Percentiles rank a stretch among this genome's conserved stretches.
Conservation (phyloP, 92 coral and sea anemone genomes). For the Paramuricea clavata region DNA sequence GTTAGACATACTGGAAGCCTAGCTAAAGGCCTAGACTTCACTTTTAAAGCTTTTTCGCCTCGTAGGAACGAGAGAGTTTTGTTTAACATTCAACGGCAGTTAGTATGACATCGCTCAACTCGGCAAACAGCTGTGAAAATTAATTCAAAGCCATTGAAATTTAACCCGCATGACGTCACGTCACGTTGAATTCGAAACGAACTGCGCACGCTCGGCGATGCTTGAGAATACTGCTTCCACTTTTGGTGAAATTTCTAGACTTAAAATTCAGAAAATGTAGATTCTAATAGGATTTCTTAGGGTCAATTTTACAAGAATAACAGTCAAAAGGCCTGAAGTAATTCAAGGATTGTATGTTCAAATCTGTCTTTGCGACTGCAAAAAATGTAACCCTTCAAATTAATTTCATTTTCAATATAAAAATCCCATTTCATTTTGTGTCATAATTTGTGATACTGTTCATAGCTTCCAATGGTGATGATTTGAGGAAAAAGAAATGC, state of each 20-base stretch:
- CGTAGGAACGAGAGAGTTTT: constrained; percentile 38
- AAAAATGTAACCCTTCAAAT: too few species aligned
- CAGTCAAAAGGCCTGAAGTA: too few species aligned
- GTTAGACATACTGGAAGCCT: constrained; percentile 51
- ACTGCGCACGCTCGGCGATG: constrained; percentile 38
- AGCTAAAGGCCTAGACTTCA: constrained; percentile 40
- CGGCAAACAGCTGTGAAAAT: constrained; percentile 56
- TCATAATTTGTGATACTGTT: too few species aligned
- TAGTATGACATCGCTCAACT: constrained; percentile 43
- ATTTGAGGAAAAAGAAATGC: too few species aligned
- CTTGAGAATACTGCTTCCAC: background rate
- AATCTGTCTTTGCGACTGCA: too few species aligned
- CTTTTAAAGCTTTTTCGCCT: constrained; percentile 41
- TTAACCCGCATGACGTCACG: constrained; percentile 29
- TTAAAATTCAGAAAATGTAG: too few species aligned
- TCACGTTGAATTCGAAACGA: background rate
- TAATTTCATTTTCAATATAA: too few species aligned
- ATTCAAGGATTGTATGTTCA: too few species aligned
- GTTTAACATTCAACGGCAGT: constrained; percentile 47
- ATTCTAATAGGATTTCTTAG: too few species aligned
- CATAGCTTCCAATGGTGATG: too few species aligned
- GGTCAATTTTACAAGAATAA: too few species aligned
- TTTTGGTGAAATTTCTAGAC: background rate
- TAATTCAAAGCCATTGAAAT: constrained; percentile 39
- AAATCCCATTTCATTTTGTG: too few species aligned